A percentile compares a stretch with the other conserved stretches of the same genome.
phyloP scores from a whole-genome alignment of 1,140 invertebrate genomes.

The Steinernema khuongi region DNA sequence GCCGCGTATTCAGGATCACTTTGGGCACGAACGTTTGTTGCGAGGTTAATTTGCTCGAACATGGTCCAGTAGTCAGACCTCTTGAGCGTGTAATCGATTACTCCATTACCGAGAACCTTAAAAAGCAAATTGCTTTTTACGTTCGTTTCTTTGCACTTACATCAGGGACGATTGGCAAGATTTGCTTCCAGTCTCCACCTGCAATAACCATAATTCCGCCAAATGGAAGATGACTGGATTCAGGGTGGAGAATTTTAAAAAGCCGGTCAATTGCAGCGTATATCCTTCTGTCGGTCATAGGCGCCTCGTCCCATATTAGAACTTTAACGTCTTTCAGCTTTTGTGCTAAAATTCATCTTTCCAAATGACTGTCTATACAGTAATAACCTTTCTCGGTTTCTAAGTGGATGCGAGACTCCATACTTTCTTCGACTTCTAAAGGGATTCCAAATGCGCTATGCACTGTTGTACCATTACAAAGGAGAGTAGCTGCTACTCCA shows the following conservation, averaged over 20 bases:
- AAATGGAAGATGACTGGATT: slow-evolving; percentile 36
- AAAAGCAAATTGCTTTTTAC: not conserved
- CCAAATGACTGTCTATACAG: not conserved
- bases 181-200: slow-evolving; percentile 54
- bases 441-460: slow-evolving; percentile 33
- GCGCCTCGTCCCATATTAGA: slow-evolving; percentile 22
- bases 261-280: slow-evolving; percentile 19
- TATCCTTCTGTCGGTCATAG: slow-evolving; percentile 23
- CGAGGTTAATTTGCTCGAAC: slow-evolving; percentile 22
- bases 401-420: slow-evolving; percentile 2
- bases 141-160: not conserved
- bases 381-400: slow-evolving; percentile 20
- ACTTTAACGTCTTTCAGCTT: not conserved
- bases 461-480: slow-evolving; percentile 38
- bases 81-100: slow-evolving; percentile 3
- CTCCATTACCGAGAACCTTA: slow-evolving; percentile 9
- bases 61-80: not conserved
- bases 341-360: slow-evolving; percentile 1
- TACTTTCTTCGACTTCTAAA: not conserved
- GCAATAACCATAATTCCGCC: slow-evolving; percentile 48
- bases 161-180: slow-evolving; percentile 40
- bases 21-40: slow-evolving; percentile 26
- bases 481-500: slow-evolving; percentile 53
- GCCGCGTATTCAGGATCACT: slow-evolving; percentile 18
- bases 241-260: slow-evolving; percentile 12